A percentile compares a stretch with the other conserved stretches of the same genome.
Conservation (phyloP, 2,797 vertebrate species). For the Helostoma temminkii region DNA sequence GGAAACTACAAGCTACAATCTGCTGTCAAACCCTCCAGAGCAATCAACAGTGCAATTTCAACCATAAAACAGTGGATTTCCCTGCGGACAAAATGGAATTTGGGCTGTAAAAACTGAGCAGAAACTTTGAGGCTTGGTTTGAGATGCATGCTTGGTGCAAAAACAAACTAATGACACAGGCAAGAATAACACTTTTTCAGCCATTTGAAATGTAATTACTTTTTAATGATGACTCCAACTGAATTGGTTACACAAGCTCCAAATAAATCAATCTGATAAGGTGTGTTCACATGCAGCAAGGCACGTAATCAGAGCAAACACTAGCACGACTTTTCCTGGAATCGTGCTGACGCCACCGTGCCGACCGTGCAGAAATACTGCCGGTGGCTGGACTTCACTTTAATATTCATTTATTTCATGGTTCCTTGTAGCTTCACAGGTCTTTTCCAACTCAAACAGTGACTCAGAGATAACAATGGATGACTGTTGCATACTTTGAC, state of each 20-base stretch:
- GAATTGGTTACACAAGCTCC: constrained; percentile 10
- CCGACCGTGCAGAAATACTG: neutral
- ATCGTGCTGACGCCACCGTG: neutral
- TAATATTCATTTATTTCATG: neutral
- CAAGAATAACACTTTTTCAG: no score
- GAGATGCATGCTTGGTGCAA: constrained; percentile 3
- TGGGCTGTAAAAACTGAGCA: constrained; percentile 18
- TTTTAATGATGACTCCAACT: constrained; percentile 5
- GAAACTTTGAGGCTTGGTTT: neutral
- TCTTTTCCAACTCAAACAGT: neutral
- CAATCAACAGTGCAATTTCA: constrained; percentile 47
- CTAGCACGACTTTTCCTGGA: constrained; percentile 10
- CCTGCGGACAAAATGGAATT: constrained; percentile 34
- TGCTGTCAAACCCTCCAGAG: constrained; percentile 45
- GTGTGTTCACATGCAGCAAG: constrained; percentile 1
- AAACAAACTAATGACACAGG: constrained; percentile 7
- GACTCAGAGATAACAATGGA: neutral
- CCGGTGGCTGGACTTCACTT: neutral
- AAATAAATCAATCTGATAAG: constrained; percentile 17
- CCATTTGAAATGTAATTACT: constrained; percentile 17
- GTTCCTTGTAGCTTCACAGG: no score
- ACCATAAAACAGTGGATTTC: constrained; percentile 59
- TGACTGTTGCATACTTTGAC: neutral
- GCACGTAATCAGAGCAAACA: constrained; percentile 30
- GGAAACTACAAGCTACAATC: constrained; percentile 39